These are phyloP conservation scores for Tyria jacobaeae DNA, from an alignment of 2,888 invertebrate genomes.

Conservation along the genomic window DNA sequence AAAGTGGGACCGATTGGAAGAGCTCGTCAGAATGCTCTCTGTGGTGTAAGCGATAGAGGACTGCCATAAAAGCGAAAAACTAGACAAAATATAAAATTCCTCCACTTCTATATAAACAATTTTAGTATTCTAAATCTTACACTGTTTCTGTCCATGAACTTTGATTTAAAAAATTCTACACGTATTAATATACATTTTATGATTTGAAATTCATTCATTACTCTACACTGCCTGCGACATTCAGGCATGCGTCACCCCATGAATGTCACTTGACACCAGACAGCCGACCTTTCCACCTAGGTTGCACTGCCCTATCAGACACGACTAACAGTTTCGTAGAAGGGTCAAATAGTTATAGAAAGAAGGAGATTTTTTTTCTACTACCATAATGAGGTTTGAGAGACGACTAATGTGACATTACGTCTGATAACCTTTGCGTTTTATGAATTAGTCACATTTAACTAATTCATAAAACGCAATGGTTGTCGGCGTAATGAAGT, in stretches of 20 bases:
- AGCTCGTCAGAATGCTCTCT: no score
- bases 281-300: slow-evolving; percentile 43
- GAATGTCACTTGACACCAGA: slow-evolving; percentile 62
- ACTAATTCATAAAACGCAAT: not conserved
- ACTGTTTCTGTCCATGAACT: no score
- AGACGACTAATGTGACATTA: slow-evolving; percentile 1
- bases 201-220: no score
- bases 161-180: no score
- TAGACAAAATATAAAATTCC: no score
- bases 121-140: no score
- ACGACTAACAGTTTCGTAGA: slow-evolving; percentile 6
- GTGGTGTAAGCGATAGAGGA: no score
- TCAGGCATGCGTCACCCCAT: slow-evolving; percentile 56
- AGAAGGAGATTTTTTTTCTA: slow-evolving; percentile 19
- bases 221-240: slow-evolving; percentile 38
- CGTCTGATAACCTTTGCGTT: not conserved
- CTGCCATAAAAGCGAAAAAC: no score
- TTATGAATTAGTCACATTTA: not conserved
- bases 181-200: no score
- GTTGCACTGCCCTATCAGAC: slow-evolving; percentile 16
- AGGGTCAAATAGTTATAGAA: slow-evolving; percentile 17
- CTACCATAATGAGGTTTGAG: slow-evolving; percentile 25
- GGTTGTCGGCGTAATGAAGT: no score
- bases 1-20: no score
- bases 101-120: no score